phyloP scores from a whole-genome alignment of 2,113 vertebrate species.

The Camarhynchus parvulus region DNA sequence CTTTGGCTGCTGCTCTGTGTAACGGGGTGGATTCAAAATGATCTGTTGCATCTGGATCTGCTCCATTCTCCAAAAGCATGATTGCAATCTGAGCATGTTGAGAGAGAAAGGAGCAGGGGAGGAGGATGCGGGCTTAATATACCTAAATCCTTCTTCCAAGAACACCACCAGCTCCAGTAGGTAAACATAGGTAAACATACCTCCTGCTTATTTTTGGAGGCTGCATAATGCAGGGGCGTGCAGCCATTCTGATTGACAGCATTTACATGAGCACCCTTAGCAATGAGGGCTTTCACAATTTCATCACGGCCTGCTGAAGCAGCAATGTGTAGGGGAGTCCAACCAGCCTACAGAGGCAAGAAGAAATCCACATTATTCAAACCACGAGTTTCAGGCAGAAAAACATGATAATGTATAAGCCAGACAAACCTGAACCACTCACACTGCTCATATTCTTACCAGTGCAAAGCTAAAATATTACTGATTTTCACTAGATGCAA shows the following conservation, averaged over 20 bases:
- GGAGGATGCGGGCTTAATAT: not conserved
- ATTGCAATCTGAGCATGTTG: conserved; percentile 83
- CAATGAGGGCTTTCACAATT: conserved; percentile 88
- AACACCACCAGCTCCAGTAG: not conserved
- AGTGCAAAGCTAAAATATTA: not conserved
- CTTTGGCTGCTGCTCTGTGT: conserved; percentile 93
- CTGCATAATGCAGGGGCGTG: conserved; percentile 93
- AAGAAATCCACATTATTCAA: not conserved
- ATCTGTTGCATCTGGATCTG: conserved; percentile 89
- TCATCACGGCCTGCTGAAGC: conserved; percentile 93
- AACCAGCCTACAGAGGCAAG: conserved; percentile 79
- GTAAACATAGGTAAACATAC: conserved; percentile 53
- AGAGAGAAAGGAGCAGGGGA: not conserved
- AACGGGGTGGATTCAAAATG: conserved; percentile 90
- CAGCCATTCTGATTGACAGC: conserved; percentile 93
- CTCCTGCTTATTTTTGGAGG: conserved; percentile 94
- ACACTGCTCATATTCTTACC: not conserved
- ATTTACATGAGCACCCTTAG: conserved; percentile 90
- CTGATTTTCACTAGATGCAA: not conserved
- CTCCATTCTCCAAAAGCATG: conserved; percentile 89
- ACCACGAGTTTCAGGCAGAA: not conserved
- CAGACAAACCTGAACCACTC: not conserved
- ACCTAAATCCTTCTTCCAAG: not conserved
- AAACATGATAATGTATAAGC: not conserved
- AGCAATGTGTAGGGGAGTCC: conserved; percentile 95